These are phyloP conservation scores for Conus canariensis DNA, from an alignment of 2,888 invertebrate species.

Conservation along the genomic window DNA sequence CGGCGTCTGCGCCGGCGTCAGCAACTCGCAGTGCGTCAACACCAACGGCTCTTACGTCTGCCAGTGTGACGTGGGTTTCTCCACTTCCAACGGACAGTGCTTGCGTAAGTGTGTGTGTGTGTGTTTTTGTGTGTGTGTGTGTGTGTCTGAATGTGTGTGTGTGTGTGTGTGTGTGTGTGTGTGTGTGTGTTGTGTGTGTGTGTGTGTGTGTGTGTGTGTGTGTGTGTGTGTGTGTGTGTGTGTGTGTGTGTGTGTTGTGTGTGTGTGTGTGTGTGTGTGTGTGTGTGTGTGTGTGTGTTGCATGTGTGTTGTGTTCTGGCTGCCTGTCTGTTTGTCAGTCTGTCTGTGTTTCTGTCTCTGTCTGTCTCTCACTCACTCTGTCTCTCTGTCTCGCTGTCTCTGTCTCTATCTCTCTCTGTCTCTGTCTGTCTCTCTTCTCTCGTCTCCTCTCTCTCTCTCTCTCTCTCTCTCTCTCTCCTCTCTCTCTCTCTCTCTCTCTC, in stretches of 20 bases:
- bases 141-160: not conserved
- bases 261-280: not conserved
- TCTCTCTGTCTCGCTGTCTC: not conserved
- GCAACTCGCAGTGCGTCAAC: constrained; percentile 1
- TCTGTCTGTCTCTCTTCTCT: not conserved
- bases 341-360: not conserved
- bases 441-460: no score
- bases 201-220: not conserved
- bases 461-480: not conserved
- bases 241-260: not conserved
- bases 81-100: not conserved
- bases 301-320: not conserved
- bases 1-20: not conserved
- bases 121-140: not conserved
- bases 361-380: not conserved
- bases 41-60: constrained; percentile 14
- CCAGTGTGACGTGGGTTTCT: constrained; percentile 44
- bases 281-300: not conserved
- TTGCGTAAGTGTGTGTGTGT: not conserved
- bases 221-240: not conserved
- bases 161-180: not conserved
- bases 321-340: not conserved
- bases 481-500: no score
- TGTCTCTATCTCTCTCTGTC: no score
- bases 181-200: not conserved